A percentile compares a stretch with the other conserved stretches of the same genome.
Evolutionary conservation across 1,140 invertebrate genomes (phyloP).

Genomic region (Capitella teleta): DNA sequence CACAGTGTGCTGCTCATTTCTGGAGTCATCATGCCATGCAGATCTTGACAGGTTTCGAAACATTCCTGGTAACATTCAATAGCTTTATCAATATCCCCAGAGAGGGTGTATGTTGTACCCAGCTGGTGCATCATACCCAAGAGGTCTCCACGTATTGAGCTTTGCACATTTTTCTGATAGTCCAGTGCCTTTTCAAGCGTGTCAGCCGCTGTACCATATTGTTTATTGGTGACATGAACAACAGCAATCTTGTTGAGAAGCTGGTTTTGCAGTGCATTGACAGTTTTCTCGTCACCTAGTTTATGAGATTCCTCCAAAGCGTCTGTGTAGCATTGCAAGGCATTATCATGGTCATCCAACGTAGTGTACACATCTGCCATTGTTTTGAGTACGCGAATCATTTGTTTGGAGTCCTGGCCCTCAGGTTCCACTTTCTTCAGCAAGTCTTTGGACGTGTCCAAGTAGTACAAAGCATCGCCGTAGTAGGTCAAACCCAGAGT

Average conservation of each 20-base stretch:
- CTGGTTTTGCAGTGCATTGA: slow-evolving; percentile 10
- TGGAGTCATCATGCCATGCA: background rate
- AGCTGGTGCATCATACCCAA: slow-evolving; percentile 6
- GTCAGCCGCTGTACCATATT: slow-evolving; percentile 6
- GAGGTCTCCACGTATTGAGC: slow-evolving; percentile 9
- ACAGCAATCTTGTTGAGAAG: slow-evolving; percentile 11
- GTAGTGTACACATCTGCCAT: slow-evolving; percentile 5
- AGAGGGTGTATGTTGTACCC: slow-evolving; percentile 8
- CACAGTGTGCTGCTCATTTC: background rate
- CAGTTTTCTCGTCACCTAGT: background rate
- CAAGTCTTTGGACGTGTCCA: slow-evolving; percentile 6
- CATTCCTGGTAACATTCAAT: slow-evolving; percentile 12
- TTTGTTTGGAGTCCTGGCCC: background rate
- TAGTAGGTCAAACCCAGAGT: background rate
- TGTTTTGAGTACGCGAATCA: slow-evolving; percentile 1
- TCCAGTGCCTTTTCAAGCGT: slow-evolving; percentile 12
- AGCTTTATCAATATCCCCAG: slow-evolving; percentile 12
- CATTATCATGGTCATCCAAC: background rate
- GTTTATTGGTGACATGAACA: slow-evolving; percentile 7
- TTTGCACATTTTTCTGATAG: slow-evolving; percentile 12
- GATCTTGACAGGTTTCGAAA: slow-evolving; percentile 6
- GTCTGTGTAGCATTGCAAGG: background rate
- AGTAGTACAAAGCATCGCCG: slow-evolving; percentile 9
- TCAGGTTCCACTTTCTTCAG: background rate
- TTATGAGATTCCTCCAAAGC: background rate